Conservation (phyloP, 1,140 invertebrate genomes). For the Eulimnadia texana region DNA sequence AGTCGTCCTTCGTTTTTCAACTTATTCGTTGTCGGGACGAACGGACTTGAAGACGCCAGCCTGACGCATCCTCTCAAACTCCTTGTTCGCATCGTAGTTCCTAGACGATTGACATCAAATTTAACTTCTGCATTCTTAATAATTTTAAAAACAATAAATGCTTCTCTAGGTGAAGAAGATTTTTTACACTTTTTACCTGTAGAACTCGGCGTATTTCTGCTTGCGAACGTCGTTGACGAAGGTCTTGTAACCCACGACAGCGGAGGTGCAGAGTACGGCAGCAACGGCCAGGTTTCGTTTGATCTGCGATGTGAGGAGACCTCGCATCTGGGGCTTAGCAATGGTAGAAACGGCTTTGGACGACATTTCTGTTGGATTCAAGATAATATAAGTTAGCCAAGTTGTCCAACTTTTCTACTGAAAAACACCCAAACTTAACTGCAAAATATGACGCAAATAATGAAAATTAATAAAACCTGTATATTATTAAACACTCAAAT, state of each 20-base stretch:
- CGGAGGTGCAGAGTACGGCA: conserved; percentile 27
- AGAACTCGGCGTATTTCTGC: conserved; percentile 45
- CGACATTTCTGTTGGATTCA: background rate
- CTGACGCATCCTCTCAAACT: conserved; percentile 32
- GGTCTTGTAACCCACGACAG: conserved; percentile 34
- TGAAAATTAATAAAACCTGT: too few relatives aligned
- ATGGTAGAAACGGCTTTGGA: conserved; percentile 13
- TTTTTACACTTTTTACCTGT: conserved; percentile 36
- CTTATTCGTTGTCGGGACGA: conserved; percentile 18
- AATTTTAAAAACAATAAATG: background rate
- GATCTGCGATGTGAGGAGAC: conserved; percentile 38
- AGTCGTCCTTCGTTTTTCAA: background rate
- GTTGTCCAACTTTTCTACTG: too few relatives aligned
- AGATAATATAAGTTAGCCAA: too few relatives aligned
- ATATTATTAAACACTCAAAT: too few relatives aligned
- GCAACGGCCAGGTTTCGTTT: conserved; percentile 37
- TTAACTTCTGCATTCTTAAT: background rate
- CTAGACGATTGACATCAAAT: conserved; percentile 26
- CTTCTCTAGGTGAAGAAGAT: too few relatives aligned
- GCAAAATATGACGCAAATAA: too few relatives aligned
- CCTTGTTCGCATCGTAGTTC: conserved; percentile 32
- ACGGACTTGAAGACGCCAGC: conserved; percentile 32
- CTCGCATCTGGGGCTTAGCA: conserved; percentile 37
- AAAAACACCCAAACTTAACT: too few relatives aligned
- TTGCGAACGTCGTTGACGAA: conserved; percentile 38